Percentiles rank a stretch among this genome's conserved stretches.
phyloP scores from a whole-genome alignment of 2,113 vertebrate species.

The Crotalus viridis region DNA sequence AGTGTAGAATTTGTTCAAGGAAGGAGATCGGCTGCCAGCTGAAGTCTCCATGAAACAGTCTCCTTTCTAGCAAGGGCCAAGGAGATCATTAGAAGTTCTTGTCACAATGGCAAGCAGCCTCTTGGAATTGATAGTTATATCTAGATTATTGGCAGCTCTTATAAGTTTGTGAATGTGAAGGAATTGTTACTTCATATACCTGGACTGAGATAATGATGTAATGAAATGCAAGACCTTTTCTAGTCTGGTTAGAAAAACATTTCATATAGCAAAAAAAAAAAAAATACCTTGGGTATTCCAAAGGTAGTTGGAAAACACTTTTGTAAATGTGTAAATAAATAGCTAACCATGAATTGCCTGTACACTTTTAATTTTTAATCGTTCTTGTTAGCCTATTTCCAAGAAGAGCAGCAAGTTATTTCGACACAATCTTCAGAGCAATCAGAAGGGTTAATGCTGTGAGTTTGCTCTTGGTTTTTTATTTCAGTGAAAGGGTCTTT shows the following conservation, averaged over 20 bases:
- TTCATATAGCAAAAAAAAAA: background rate
- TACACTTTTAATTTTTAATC: constrained; percentile 5
- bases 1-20: background rate
- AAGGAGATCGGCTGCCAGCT: background rate
- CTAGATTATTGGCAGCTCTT: background rate
- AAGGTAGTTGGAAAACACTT: background rate
- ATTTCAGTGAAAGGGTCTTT: background rate
- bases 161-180: background rate
- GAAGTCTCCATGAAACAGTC: background rate
- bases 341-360: background rate
- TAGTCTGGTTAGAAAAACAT: background rate
- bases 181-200: background rate
- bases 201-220: background rate
- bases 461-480: background rate
- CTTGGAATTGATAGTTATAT: background rate
- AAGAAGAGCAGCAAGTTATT: background rate
- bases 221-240: background rate
- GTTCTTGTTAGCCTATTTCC: background rate
- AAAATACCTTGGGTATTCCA: background rate
- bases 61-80: background rate
- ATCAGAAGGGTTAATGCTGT: background rate
- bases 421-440: background rate
- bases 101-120: background rate
- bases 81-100: background rate
- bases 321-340: background rate